Percentiles rank a stretch among this genome's conserved stretches.
These are phyloP conservation scores for Crotalus horridus DNA, from an alignment of 2,113 vertebrate genomes.

Conservation along the genomic window DNA sequence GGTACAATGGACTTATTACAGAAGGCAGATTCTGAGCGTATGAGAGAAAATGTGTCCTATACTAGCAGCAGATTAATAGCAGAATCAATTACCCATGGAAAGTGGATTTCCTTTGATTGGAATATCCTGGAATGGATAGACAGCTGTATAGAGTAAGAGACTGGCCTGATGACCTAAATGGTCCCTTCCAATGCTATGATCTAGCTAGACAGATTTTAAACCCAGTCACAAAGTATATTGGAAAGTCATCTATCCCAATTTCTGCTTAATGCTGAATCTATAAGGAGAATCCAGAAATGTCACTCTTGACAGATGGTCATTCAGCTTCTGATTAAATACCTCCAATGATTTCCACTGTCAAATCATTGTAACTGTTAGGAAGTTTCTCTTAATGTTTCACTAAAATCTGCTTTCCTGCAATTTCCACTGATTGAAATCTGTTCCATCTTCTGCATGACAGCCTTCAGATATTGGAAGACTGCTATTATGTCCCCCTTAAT, in stretches of 20 bases:
- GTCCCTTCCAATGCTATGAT: neutral
- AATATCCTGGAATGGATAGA: neutral
- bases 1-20: neutral
- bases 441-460: neutral
- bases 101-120: neutral
- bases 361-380: neutral
- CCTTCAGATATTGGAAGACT: neutral
- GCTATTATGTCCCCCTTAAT: neutral
- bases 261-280: neutral
- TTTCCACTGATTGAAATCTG: neutral
- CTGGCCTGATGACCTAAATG: neutral
- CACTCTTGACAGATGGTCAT: neutral
- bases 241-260: neutral
- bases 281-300: neutral
- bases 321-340: neutral
- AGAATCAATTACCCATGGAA: neutral
- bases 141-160: neutral
- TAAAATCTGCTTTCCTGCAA: neutral
- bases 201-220: neutral
- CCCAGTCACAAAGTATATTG: neutral
- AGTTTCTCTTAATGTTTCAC: neutral
- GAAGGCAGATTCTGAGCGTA: neutral
- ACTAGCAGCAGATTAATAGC: neutral
- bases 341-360: neutral
- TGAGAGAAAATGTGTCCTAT: neutral